phyloP scores from a whole-genome alignment of 2,113 vertebrate species.

The Ellobius talpinus region DNA sequence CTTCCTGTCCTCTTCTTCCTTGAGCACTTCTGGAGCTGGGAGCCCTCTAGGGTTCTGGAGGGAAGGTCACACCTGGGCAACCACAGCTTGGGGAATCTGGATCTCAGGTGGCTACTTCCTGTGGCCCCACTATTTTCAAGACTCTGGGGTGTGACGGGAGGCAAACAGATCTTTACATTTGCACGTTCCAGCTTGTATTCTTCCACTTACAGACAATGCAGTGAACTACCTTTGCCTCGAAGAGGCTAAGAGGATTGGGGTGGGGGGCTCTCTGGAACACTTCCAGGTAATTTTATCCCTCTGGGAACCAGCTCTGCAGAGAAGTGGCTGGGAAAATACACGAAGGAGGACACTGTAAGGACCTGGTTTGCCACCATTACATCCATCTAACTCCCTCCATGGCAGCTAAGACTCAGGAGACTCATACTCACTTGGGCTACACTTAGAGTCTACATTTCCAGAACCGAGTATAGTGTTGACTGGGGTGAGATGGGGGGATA shows the following conservation, averaged over 20 bases:
- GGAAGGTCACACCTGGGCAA: background rate
- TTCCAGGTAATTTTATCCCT: conserved; percentile 5
- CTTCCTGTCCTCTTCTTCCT: background rate
- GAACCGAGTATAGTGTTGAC: background rate
- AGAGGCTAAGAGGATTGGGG: background rate
- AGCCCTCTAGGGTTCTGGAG: background rate
- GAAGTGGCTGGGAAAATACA: background rate
- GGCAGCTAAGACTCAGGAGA: too few relatives aligned
- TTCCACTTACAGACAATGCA: background rate
- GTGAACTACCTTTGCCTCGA: background rate
- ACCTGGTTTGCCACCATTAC: background rate
- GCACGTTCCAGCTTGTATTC: background rate
- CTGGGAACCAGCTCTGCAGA: background rate
- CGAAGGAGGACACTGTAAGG: background rate
- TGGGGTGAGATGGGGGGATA: background rate
- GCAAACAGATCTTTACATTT: background rate
- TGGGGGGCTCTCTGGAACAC: background rate
- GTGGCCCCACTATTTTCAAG: background rate
- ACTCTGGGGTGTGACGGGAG: background rate
- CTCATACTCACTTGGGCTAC: background rate
- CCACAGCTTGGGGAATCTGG: background rate
- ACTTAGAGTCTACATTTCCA: background rate
- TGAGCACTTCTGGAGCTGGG: background rate
- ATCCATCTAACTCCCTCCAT: background rate
- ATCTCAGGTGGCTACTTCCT: too few relatives aligned